phyloP scores from a whole-genome alignment of 2,888 invertebrate genomes.

The Papilio demoleus region DNA sequence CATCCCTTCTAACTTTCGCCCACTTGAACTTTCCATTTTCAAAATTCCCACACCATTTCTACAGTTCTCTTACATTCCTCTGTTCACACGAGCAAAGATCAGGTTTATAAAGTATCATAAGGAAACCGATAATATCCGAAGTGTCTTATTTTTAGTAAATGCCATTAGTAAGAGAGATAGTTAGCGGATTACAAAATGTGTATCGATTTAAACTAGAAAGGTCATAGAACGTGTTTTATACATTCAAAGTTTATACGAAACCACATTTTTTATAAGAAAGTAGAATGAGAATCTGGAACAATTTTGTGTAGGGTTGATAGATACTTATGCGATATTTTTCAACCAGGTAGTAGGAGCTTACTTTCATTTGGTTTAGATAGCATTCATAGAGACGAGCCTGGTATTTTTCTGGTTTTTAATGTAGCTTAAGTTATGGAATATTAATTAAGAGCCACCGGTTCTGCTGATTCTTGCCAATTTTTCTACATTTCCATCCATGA shows the following conservation, averaged over 20 bases:
- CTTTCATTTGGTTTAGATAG: conserved; percentile 74
- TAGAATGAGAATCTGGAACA: conserved; percentile 68
- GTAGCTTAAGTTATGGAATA: conserved; percentile 70
- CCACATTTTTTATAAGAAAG: conserved; percentile 61
- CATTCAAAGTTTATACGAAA: conserved; percentile 58
- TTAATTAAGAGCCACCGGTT: conserved; percentile 59
- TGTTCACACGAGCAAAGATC: conserved; percentile 62
- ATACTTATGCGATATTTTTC: conserved; percentile 69
- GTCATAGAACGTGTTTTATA: conserved; percentile 66
- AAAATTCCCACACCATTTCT: conserved; percentile 66
- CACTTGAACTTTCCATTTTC: conserved; percentile 51
- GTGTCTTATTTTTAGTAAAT: conserved; percentile 82
- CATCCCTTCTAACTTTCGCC: conserved; percentile 66
- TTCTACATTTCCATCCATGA: conserved; percentile 80
- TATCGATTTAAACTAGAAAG: conserved; percentile 73
- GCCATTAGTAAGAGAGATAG: conserved; percentile 78
- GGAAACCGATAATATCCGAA: conserved; percentile 77
- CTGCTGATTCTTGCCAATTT: conserved; percentile 76
- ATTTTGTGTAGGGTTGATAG: conserved; percentile 77
- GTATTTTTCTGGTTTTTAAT: conserved; percentile 68
- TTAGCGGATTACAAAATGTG: conserved; percentile 78
- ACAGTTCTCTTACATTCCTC: conserved; percentile 72
- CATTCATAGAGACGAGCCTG: conserved; percentile 69
- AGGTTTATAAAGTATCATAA: conserved; percentile 63
- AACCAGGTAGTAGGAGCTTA: conserved; percentile 78